Evolutionary conservation across 2,888 invertebrate species (phyloP).

Genomic region (Eulithis prunata): DNA sequence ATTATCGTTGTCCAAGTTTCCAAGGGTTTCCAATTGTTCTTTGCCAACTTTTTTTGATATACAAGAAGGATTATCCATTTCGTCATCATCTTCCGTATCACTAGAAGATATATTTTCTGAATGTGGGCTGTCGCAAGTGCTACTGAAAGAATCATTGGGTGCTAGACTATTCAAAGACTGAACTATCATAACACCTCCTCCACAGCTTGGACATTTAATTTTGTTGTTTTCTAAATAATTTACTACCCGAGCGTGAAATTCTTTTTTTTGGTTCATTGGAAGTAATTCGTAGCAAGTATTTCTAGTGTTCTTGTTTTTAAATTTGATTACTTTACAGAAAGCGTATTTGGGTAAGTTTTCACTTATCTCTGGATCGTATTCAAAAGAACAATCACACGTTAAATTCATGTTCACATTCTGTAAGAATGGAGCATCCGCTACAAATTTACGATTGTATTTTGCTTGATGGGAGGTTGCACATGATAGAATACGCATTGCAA

Average conservation of each 20-base stretch:
- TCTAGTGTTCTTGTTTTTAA: slow-evolving; percentile 78
- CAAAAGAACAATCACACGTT: slow-evolving; percentile 69
- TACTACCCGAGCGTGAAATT: slow-evolving; percentile 81
- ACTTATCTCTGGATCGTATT: slow-evolving; percentile 60
- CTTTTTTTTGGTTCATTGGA: slow-evolving; percentile 81
- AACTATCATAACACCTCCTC: slow-evolving; percentile 68
- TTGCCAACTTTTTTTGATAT: slow-evolving; percentile 13
- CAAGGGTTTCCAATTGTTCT: slow-evolving; percentile 12
- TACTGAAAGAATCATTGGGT: slow-evolving; percentile 22
- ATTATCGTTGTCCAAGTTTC: slow-evolving; percentile 3
- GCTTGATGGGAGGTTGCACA: slow-evolving; percentile 72
- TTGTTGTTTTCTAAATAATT: slow-evolving; percentile 77
- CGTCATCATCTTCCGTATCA: slow-evolving; percentile 18
- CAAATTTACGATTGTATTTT: slow-evolving; percentile 47
- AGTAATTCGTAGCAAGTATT: slow-evolving; percentile 82
- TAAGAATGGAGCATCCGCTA: slow-evolving; percentile 38
- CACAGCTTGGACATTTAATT: slow-evolving; percentile 80
- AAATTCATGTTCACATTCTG: slow-evolving; percentile 44
- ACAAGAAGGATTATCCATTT: slow-evolving; percentile 7
- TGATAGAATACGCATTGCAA: slow-evolving; percentile 80
- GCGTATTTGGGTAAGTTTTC: slow-evolving; percentile 80
- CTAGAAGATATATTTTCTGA: slow-evolving; percentile 14
- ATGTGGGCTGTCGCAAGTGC: not conserved
- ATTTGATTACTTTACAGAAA: slow-evolving; percentile 84
- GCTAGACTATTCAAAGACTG: slow-evolving; percentile 51